These are phyloP conservation scores for Botia almorhae DNA, from an alignment of 2,797 vertebrate genomes.

Conservation along the genomic window DNA sequence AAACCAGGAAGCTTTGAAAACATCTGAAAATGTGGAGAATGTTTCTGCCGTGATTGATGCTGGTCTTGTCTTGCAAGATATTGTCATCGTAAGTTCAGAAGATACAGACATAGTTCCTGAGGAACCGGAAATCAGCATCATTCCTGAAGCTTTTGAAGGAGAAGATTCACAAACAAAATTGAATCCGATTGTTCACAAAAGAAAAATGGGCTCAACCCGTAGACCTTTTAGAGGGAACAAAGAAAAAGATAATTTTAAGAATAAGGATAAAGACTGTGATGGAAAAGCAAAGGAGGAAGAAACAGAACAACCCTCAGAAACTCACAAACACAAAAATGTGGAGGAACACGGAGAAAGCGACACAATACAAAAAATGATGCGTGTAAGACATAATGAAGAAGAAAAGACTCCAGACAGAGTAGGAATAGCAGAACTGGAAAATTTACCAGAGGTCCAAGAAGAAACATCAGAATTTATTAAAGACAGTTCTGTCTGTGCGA, in stretches of 20 bases:
- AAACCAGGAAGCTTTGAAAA: neutral
- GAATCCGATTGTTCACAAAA: neutral
- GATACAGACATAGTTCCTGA: neutral
- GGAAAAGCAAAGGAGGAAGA: neutral
- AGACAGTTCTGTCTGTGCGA: neutral
- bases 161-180: neutral
- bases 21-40: slow-evolving; percentile 9
- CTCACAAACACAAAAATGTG: slow-evolving; percentile 5
- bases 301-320: neutral
- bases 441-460: slow-evolving; percentile 5
- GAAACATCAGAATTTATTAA: neutral
- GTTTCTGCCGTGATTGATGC: slow-evolving; percentile 1
- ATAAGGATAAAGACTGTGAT: neutral
- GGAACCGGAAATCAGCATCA: neutral
- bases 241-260: slow-evolving; percentile 9
- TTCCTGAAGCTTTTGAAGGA: neutral
- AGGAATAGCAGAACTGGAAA: neutral
- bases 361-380: neutral
- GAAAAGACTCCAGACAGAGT: neutral
- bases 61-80: neutral
- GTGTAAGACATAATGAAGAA: neutral
- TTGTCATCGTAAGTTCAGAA: neutral
- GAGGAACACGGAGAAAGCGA: neutral
- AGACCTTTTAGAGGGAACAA: slow-evolving; percentile 29
- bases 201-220: slow-evolving; percentile 29